These are phyloP conservation scores for Sibirionetta formosa DNA, from an alignment of 2,797 vertebrate genomes.

Conservation along the genomic window DNA sequence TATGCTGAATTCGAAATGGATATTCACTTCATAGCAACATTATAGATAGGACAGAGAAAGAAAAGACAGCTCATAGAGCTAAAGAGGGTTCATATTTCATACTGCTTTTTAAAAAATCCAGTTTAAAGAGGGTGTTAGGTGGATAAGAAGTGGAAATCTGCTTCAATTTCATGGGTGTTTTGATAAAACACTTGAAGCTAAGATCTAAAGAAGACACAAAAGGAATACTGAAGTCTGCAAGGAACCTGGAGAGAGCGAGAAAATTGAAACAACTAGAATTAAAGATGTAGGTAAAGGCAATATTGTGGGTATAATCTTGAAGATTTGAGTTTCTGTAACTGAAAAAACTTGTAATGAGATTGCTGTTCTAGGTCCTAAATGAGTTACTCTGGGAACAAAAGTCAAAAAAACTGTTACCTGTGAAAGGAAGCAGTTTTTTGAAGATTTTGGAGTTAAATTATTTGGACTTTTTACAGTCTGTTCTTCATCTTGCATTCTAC, in stretches of 20 bases:
- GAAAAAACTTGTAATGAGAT: background rate
- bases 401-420: background rate
- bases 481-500: background rate
- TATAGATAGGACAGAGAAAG: background rate
- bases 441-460: background rate
- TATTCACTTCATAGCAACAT: background rate
- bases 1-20: background rate
- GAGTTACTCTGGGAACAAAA: background rate
- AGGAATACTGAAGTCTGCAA: background rate
- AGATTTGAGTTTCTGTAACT: background rate
- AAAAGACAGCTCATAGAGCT: background rate
- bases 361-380: background rate
- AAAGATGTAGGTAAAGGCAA: background rate
- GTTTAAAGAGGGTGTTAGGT: background rate
- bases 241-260: background rate
- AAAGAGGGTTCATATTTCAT: background rate
- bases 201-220: conserved; percentile 8
- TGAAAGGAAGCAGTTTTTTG: background rate
- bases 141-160: background rate
- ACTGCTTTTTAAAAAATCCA: background rate
- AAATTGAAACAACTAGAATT: background rate
- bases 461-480: background rate
- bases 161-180: conserved; percentile 2
- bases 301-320: background rate
- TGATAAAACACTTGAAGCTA: conserved; percentile 22